These are phyloP conservation scores for Cheilosia grossa DNA, from an alignment of 2,888 invertebrate species.

Conservation along the genomic window DNA sequence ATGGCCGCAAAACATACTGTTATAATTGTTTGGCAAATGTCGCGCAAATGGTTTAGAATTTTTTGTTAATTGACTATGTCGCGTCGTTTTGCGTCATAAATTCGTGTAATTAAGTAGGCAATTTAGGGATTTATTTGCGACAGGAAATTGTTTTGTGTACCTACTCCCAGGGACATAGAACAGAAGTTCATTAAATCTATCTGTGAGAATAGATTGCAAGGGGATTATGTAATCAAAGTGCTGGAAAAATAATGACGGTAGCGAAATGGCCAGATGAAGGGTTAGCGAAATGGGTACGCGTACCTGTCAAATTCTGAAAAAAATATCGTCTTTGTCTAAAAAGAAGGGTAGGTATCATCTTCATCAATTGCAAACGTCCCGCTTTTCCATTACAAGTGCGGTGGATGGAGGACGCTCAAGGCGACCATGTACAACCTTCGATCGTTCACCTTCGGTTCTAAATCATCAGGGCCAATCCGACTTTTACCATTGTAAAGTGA, in stretches of 20 bases:
- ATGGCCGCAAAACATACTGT: conserved; percentile 5
- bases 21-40: conserved; percentile 37
- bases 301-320: too few species aligned
- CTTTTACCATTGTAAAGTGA: too few species aligned
- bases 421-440: too few species aligned
- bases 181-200: conserved; percentile 26
- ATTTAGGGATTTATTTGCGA: conserved; percentile 56
- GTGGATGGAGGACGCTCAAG: too few species aligned
- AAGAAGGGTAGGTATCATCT: too few species aligned
- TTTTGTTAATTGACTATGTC: conserved; percentile 40
- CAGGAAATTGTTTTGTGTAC: conserved; percentile 49
- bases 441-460: too few species aligned
- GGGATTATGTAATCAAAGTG: not conserved
- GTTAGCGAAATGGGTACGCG: too few species aligned
- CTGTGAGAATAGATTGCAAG: not conserved
- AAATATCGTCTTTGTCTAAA: too few species aligned
- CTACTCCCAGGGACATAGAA: not conserved
- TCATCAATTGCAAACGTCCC: too few species aligned
- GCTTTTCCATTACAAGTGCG: too few species aligned
- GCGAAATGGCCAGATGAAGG: too few species aligned
- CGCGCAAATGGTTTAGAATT: conserved; percentile 51
- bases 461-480: too few species aligned
- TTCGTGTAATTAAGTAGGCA: conserved; percentile 59
- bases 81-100: conserved; percentile 30
- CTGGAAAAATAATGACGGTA: conserved; percentile 19